A percentile compares a stretch with the other conserved stretches of the same genome.
Evolutionary conservation across 1,140 invertebrate species (phyloP).

Genomic region (Dendroctonus ponderosae): DNA sequence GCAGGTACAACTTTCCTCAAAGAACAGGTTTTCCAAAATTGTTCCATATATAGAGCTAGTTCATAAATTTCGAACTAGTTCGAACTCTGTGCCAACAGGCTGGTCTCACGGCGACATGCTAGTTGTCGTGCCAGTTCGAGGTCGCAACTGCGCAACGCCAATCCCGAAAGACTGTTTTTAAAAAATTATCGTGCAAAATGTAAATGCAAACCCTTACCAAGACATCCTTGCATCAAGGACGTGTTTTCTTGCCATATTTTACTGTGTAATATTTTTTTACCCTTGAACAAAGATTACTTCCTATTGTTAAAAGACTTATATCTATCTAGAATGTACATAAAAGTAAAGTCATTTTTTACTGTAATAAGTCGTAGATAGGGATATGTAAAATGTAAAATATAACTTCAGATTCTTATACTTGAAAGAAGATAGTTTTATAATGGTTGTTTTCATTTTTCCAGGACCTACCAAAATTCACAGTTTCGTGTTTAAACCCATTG

Average conservation of each 20-base stretch:
- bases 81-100: not conserved
- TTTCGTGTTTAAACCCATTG: too few species aligned
- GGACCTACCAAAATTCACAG: too few species aligned
- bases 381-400: too few species aligned
- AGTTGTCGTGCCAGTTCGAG: slow-evolving; percentile 1
- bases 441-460: too few species aligned
- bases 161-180: slow-evolving; percentile 12
- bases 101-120: not conserved
- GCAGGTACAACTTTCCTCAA: not conserved
- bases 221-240: slow-evolving; percentile 28
- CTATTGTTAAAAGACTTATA: slow-evolving; percentile 29
- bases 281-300: slow-evolving; percentile 14
- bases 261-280: slow-evolving; percentile 9
- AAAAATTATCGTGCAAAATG: slow-evolving; percentile 4
- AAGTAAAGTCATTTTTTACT: not conserved
- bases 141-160: not conserved
- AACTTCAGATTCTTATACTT: too few species aligned
- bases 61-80: not conserved
- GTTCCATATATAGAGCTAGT: not conserved
- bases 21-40: not conserved
- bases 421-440: too few species aligned
- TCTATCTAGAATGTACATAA: slow-evolving; percentile 4
- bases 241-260: slow-evolving; percentile 29
- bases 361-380: too few species aligned
- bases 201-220: not conserved